These are phyloP conservation scores for Myopa tessellatipennis DNA, from an alignment of 2,888 invertebrate species.

Conservation along the genomic window DNA sequence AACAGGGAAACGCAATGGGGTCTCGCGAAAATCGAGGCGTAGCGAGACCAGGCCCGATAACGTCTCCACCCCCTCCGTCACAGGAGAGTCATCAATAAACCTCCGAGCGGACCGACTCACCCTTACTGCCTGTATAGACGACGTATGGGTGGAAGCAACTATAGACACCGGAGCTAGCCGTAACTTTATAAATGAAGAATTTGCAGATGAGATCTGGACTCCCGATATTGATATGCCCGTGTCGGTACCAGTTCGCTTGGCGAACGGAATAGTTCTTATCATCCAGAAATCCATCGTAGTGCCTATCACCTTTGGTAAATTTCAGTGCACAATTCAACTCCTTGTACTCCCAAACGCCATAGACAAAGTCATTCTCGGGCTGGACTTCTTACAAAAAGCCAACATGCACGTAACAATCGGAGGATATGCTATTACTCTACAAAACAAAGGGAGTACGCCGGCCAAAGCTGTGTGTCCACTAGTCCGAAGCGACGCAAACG, in stretches of 20 bases:
- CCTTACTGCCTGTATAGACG: not conserved
- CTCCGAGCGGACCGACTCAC: not conserved
- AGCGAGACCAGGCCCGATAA: not conserved
- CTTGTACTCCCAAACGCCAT: not conserved
- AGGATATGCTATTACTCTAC: not conserved
- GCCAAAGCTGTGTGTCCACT: not conserved
- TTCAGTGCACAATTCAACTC: not conserved
- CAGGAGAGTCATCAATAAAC: not conserved
- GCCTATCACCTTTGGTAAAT: not conserved
- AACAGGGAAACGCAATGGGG: conserved; percentile 17
- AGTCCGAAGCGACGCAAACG: not conserved
- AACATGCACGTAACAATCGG: not conserved
- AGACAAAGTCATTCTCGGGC: conserved; percentile 10
- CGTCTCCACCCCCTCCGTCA: not conserved
- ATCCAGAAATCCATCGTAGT: not conserved
- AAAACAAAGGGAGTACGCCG: not conserved
- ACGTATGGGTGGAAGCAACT: conserved; percentile 9
- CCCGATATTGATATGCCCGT: not conserved
- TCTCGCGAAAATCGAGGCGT: not conserved
- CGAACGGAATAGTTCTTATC: not conserved
- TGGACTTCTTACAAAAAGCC: not conserved
- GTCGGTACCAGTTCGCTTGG: not conserved
- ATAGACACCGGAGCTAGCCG: conserved; percentile 19
- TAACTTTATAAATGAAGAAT: not conserved
- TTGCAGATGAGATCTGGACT: not conserved